Evolutionary conservation across 2,113 vertebrate species (phyloP).

Genomic region (Promerops cafer): DNA sequence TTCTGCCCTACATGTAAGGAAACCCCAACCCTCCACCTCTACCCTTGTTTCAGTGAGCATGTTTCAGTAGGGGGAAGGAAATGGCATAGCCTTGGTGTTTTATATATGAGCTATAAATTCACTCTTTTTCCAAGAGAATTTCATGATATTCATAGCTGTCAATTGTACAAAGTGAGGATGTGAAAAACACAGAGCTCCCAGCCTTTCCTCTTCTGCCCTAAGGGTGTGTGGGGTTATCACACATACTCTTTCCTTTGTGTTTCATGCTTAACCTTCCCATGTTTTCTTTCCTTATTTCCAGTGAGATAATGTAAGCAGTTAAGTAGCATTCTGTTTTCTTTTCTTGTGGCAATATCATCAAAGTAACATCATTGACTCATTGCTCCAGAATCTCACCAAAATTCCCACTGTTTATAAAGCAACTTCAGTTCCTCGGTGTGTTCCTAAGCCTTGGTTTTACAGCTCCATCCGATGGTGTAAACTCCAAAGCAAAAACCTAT

Average conservation of each 20-base stretch:
- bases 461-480: not conserved
- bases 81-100: not conserved
- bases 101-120: not conserved
- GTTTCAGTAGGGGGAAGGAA: not conserved
- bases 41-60: not conserved
- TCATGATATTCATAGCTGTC: not conserved
- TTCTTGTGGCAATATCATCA: not conserved
- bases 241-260: not conserved
- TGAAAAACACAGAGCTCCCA: not conserved
- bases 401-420: not conserved
- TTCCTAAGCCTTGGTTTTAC: not conserved
- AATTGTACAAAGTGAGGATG: not conserved
- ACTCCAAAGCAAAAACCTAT: not conserved
- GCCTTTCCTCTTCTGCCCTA: constrained; percentile 3
- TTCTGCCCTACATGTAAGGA: not conserved
- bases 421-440: not conserved
- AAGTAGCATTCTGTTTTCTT: not conserved
- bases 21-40: not conserved
- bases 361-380: not conserved
- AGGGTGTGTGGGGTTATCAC: not conserved
- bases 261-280: not conserved
- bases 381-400: not conserved
- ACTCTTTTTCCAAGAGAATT: not conserved
- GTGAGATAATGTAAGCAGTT: not conserved
- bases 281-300: not conserved